These are phyloP conservation scores for Vidua macroura DNA, from an alignment of 2,113 vertebrate genomes.

Conservation along the genomic window DNA sequence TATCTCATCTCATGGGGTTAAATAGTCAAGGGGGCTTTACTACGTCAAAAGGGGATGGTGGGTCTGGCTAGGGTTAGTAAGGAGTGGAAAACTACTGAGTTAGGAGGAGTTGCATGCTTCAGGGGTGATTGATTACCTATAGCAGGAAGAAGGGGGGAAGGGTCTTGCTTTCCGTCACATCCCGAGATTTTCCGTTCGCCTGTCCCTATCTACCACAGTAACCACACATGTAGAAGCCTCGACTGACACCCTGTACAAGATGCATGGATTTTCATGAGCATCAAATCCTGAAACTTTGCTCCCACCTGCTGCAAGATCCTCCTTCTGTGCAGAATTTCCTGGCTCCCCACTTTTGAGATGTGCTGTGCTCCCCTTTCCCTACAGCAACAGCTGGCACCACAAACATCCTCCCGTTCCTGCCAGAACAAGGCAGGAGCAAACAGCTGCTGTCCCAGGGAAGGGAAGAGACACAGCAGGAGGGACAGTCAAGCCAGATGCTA, in stretches of 20 bases:
- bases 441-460: neutral
- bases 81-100: no score
- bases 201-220: no score
- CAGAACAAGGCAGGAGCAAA: neutral
- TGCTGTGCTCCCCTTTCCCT: neutral
- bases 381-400: neutral
- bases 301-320: neutral
- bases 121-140: no score
- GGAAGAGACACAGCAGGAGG: neutral
- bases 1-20: no score
- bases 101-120: no score
- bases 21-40: no score
- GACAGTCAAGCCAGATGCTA: rapidly evolving
- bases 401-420: neutral
- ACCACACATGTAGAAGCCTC: neutral
- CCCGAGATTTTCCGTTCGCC: no score
- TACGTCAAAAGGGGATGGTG: no score
- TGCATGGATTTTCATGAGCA: neutral
- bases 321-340: neutral
- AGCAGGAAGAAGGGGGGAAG: no score
- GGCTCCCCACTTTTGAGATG: rapidly evolving
- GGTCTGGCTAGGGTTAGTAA: no score
- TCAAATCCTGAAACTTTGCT: neutral
- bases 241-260: rapidly evolving
- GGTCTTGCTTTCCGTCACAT: no score